Base-by-base conservation (phyloP, 2,797 vertebrate genomes). In the Yasuhikotakia modesta region DNA sequence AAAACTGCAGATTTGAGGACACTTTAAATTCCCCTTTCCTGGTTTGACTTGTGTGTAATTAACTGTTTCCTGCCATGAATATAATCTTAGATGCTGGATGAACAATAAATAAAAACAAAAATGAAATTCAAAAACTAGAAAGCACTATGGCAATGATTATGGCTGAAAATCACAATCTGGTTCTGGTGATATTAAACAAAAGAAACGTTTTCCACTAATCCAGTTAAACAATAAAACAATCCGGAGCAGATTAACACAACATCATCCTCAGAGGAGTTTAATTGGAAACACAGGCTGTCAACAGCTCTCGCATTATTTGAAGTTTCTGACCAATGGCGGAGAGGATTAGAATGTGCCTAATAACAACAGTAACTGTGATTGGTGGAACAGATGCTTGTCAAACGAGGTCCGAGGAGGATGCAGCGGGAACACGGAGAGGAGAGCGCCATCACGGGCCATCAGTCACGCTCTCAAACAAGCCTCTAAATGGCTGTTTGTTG, bases 331-430 rank as follows among this genome's bases (percentile, higher is more conserved):
- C 71, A 35, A 21, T 1, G 10, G 66, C 10, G 6, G 45, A 30
- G 16, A n/a, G 22, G 39, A 43, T 43, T 1, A 27, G 50, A 7
- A 50, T 11, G n/a, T 12, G 71, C 5, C 8, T 2, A 21, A 46
- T 48, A 48, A 48, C 45, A 46, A 48, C 21, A 24, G 12, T 43
- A 43, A 11, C 13, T 24, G 16, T 24, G 22, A 57, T 57, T 24
- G 3, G 12, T 5, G 0, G 35, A 17, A 24, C 57, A 14, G 30
- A 73, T 24, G 32, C 7, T 35, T 3, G 52, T 45, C 45, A 19
- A 61, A 48, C 12, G 39, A 73, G 39, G 70, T 3, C 32, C 4
- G 70, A 50, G 58, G 22, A 30, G 48, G 73, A 67, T 67, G 50
- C 52, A 7, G 73, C 14, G 64, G 73, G 30, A 22, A 17, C 5